Evolutionary conservation across 2,797 vertebrate genomes (phyloP), one percentile per base, ranked within the genome.

Genomic region (Nyctibius grandis): DNA sequence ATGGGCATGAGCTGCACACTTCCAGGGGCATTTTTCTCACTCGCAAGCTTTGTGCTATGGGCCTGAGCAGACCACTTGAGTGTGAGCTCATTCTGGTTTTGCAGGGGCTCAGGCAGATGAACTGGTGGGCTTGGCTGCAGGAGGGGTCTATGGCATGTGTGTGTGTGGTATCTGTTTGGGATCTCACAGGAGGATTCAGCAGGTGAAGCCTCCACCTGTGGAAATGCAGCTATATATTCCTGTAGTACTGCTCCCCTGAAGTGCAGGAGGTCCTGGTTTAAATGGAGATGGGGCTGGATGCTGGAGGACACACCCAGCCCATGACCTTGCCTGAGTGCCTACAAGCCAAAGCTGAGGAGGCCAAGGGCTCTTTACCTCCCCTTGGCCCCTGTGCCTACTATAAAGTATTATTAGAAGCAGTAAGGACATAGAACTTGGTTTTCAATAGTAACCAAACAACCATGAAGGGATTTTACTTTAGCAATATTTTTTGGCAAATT

Each of bases 311-410:
- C 1, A 3, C 17, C 28, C 19, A 25, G 42, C 15, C 33, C 3
- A 0, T 0, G 12, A 33, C 75, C 28, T 33, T 12, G 6, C 25
- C 50, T 11, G 34, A 28, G 40, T 6, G 5, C 11, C 28, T 9
- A 0, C 3, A 11, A 73, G n/a, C 11, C 67, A 48, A 25, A 65
- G 18, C 34, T 31, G 38, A 47, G 64, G 31, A n/a, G 5, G 0
- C 9, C 68, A 5, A 40, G 29, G 33, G 12, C 31, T 80, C 14
- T 38, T 29, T 25, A 11, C 7, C 9, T 23, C 25, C 7, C 20
- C 34, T 56, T 23, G 20, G 1, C 31, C 33, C 40, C 29, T 0
- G 0, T n/a, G 5, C 15, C 51, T 38, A 1, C 16, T 13, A 2
- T 20, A 33, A 45, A 14, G 20, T 8, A 7, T 9, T 17, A 25